Evolutionary conservation across 64 coral and sea anemone genomes (phyloP), one percentile per base, ranked within the genome.

Genomic region (Dendrophyllia cribrosa): DNA sequence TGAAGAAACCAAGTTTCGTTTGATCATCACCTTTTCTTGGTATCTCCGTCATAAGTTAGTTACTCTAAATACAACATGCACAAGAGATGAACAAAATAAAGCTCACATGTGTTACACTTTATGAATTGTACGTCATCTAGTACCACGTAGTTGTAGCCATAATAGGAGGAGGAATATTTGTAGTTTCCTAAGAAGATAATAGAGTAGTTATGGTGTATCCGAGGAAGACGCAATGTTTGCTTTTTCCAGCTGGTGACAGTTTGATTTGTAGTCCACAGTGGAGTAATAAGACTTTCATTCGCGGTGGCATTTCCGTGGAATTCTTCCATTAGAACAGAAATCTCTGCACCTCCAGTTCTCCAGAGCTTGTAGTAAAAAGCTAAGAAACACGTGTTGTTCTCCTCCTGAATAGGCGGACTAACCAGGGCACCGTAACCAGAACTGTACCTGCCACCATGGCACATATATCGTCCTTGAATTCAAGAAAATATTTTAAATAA

Each of bases 331-430:
- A 43, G 58, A 3, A 81, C 58, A 44, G 78, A 64, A 1, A 81
- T 58, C 15, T 21, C 22, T 62, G 78, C 77, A 16, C 12, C 9
- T 43, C 7, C 51, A 6, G 3, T 59, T 59, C 9, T 17, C 55
- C 21, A 3, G 12, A 61, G 0, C 58, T 17, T 81, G 78, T 81
- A 81, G 34, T 81, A 81, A 58, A 81, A 81, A 8, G 14, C 58
- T 14, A 81, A 63, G 58, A 24, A 81, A 58, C 78, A 81, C 22
- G 58, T 61, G 56, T 81, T 63, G 78, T 44, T 81, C 9, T 81
- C 78, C 56, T 81, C 62, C 55, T 6, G 21, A 43, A 81, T 43
- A 19, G 58, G 78, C 44, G 56, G 78, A 24, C 78, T 81, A 0
- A 34, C 12, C 7, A 63, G 16, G 11, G 56, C 78, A 43, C 22